Percentiles rank a stretch among this genome's conserved stretches.
Evolutionary conservation across 2,113 vertebrate species (phyloP).

Genomic region (Mixornis gularis): DNA sequence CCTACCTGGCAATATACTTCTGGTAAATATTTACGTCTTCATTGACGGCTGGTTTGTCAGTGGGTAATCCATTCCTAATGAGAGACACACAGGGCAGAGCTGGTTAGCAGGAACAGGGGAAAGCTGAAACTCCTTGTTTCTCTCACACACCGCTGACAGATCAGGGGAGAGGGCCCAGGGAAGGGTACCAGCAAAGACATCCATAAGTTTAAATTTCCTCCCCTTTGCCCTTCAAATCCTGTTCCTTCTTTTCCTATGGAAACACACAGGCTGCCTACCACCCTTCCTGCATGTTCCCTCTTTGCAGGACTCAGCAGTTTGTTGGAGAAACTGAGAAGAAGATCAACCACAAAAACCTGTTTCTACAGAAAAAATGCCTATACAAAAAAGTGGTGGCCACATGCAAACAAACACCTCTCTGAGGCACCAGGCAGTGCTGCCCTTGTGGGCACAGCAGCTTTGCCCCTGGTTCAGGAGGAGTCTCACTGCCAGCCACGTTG

Average conservation of each 20-base stretch:
- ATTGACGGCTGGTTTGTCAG: conserved; percentile 90
- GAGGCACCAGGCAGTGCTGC: not conserved
- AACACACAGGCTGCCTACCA: not conserved
- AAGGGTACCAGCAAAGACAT: not conserved
- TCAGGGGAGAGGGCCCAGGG: not conserved
- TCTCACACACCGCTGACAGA: not conserved
- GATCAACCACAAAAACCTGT: not conserved
- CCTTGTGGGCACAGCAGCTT: accelerated
- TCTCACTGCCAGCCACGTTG: accelerated
- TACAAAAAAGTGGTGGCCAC: not conserved
- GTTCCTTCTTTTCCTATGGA: not conserved
- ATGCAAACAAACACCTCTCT: not conserved
- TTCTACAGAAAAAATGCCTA: not conserved
- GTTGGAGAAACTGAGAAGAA: not conserved
- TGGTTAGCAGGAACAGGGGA: conserved; percentile 54
- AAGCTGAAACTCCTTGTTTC: not conserved
- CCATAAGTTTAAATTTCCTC: not conserved
- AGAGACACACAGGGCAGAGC: conserved; percentile 77
- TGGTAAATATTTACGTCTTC: conserved; percentile 99
- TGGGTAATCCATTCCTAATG: conserved; percentile 94
- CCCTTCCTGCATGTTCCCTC: not conserved
- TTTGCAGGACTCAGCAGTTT: not conserved
- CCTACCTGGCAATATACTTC: conserved; percentile 99
- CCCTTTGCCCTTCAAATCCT: not conserved
- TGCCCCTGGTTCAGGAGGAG: not conserved